Percentiles rank a stretch among this genome's conserved stretches.
phyloP scores from a whole-genome alignment of 2,797 vertebrate species.

The Melanotaenia parkinsoni region DNA sequence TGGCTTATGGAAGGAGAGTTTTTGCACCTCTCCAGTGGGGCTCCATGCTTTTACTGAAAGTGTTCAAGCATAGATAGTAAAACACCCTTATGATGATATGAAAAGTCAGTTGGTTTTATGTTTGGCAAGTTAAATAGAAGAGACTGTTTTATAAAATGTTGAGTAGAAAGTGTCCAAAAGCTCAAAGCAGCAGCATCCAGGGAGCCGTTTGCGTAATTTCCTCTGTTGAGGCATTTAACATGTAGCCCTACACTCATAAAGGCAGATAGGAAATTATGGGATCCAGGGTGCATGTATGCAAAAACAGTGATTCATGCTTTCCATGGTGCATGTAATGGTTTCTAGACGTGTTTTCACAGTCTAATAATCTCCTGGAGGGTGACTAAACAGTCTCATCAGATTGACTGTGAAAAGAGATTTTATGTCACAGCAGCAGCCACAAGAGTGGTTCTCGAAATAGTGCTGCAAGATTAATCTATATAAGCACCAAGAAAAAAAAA shows the following conservation, averaged over 20 bases:
- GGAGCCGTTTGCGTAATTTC: constrained; percentile 26
- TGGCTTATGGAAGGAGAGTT: constrained; percentile 8
- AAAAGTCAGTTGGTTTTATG: constrained; percentile 4
- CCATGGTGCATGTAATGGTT: constrained; percentile 44
- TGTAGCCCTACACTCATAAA: constrained; percentile 5
- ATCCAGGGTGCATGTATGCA: constrained; percentile 1
- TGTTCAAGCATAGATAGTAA: constrained; percentile 45
- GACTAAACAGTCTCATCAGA: constrained; percentile 32
- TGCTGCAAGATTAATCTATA: neutral
- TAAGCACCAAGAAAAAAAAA: neutral
- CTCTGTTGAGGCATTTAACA: constrained; percentile 19
- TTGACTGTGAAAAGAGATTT: constrained; percentile 4
- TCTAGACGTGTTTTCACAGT: constrained; percentile 55
- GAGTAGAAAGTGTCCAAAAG: neutral
- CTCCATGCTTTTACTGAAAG: constrained; percentile 33
- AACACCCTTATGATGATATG: constrained; percentile 42
- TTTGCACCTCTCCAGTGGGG: constrained; percentile 24
- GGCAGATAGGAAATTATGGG: constrained; percentile 37
- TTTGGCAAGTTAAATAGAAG: constrained; percentile 21
- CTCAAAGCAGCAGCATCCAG: constrained; percentile 2
- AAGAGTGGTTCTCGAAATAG: neutral
- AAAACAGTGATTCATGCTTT: constrained; percentile 50
- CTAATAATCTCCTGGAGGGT: constrained; percentile 40
- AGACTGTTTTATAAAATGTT: constrained; percentile 8
- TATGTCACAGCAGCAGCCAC: neutral